Evolutionary conservation across 2,888 invertebrate species (phyloP), one percentile per base, ranked within the genome.

Genomic region (Pantelozetes paolii): DNA sequence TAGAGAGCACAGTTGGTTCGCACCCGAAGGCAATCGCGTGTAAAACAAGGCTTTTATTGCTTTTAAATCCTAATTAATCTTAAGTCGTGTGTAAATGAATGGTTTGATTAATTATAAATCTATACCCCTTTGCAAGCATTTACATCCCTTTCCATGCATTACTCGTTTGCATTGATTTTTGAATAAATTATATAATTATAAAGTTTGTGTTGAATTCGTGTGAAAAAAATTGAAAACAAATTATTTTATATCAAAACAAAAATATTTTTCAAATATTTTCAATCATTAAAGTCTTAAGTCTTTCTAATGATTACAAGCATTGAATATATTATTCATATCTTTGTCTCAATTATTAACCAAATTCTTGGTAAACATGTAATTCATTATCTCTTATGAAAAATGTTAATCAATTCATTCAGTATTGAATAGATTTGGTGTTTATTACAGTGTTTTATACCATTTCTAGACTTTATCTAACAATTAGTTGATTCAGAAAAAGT

Each of bases 81-180:
- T 28, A 64, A 64, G 13, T 64, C 62, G 62, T 64, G 62, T 64
- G 11, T n/a, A 64, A 64, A 64, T 64, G 62, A 64, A 64, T 64
- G 36, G 36, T 64, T 64, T 64, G 62, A 64, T 64, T 64, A 36
- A 64, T 64, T 64, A 20, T 20, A 64, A 64, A 36, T 64, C 62
- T 64, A 64, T 64, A 64, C 30, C 32, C 13, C 2, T 20, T 64
- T 64, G n/a, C 62, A 64, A 20, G 62, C 36, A 1, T 64, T 36
- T 30, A 30, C n/a, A 64, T 20, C 32, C 13, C 2, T 20, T 64
- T 64, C 20, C 62, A 64, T 36, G 62, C 36, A 1, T 64, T 36
- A 36, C 32, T 64, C 36, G 62, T 64, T 64, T 20, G 36, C 62
- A 64, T 28, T n/a, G 15, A 57, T 30, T 57, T 30, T 30, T 28